Evolutionary conservation across 1,140 invertebrate genomes (phyloP).

Genomic region (Cecropterus lyciades): DNA sequence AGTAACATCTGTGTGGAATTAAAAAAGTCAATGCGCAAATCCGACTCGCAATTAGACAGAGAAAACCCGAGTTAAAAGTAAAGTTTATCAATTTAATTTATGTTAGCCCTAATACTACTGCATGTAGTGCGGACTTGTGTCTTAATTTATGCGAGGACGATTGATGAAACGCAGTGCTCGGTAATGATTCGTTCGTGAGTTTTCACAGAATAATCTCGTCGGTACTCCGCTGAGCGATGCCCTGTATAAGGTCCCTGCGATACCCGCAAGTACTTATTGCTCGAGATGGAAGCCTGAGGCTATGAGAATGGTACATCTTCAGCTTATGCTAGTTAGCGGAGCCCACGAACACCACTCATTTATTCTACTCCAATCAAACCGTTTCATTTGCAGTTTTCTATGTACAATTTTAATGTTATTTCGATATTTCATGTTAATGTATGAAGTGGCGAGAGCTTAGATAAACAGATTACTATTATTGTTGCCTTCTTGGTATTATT

Average conservation of each 20-base stretch:
- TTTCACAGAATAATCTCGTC: conserved; percentile 58
- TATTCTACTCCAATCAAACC: conserved; percentile 32
- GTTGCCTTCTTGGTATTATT: conserved; percentile 11
- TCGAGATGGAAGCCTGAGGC: conserved; percentile 42
- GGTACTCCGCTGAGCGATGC: conserved; percentile 46
- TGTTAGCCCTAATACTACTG: conserved; percentile 5
- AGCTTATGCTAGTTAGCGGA: conserved; percentile 29
- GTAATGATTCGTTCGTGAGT: conserved; percentile 62
- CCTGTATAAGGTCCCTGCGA: conserved; percentile 40
- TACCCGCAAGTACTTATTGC: conserved; percentile 48
- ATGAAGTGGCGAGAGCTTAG: neutral
- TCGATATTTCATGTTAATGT: conserved; percentile 3
- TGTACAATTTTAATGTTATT: neutral
- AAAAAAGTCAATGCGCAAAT: too few species aligned
- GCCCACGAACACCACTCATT: conserved; percentile 30
- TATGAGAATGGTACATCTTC: conserved; percentile 43
- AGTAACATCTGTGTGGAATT: too few species aligned
- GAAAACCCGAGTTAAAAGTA: neutral
- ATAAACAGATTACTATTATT: conserved; percentile 5
- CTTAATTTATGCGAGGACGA: conserved; percentile 62
- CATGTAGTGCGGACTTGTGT: conserved; percentile 40
- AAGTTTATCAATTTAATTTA: conserved; percentile 15
- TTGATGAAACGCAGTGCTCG: conserved; percentile 57
- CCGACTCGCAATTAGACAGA: neutral
- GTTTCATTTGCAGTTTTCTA: conserved; percentile 19